Conservation (phyloP, 2,888 invertebrate genomes). For the Sinelater perroti region DNA sequence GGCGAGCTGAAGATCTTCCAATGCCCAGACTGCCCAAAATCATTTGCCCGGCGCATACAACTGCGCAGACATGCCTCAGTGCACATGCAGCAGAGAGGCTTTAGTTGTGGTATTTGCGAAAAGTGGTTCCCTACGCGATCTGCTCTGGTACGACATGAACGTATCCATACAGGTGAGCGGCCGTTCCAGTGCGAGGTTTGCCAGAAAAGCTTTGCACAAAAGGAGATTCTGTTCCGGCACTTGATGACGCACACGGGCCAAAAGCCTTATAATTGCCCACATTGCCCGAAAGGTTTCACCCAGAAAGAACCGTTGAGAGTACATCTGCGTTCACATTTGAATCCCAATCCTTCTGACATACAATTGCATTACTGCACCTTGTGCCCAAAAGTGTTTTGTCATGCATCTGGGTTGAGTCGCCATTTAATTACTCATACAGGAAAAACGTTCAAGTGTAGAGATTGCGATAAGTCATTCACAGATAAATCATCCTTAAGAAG, state of each 20-base stretch:
- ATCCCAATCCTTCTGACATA: slow-evolving; percentile 66
- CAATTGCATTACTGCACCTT: slow-evolving; percentile 73
- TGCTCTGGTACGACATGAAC: slow-evolving; percentile 73
- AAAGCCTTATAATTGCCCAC: slow-evolving; percentile 72
- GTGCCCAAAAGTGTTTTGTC: slow-evolving; percentile 70
- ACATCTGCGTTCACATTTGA: slow-evolving; percentile 70
- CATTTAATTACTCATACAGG: slow-evolving; percentile 74
- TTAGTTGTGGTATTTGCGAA: slow-evolving; percentile 69
- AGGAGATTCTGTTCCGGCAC: slow-evolving; percentile 73
- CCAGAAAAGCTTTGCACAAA: slow-evolving; percentile 75
- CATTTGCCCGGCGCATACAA: slow-evolving; percentile 69
- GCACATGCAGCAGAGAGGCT: slow-evolving; percentile 68
- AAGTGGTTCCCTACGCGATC: slow-evolving; percentile 74
- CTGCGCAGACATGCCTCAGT: slow-evolving; percentile 70
- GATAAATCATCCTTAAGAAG: slow-evolving; percentile 77
- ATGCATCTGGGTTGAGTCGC: slow-evolving; percentile 72
- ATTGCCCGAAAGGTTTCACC: slow-evolving; percentile 75
- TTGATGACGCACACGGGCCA: slow-evolving; percentile 67
- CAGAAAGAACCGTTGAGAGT: slow-evolving; percentile 74
- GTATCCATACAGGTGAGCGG: slow-evolving; percentile 71
- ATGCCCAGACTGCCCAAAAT: slow-evolving; percentile 70
- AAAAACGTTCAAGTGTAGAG: slow-evolving; percentile 69
- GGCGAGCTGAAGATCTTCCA: slow-evolving; percentile 64
- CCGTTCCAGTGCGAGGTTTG: slow-evolving; percentile 67
- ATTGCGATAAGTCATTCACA: slow-evolving; percentile 73